A percentile compares a stretch with the other conserved stretches of the same genome.
These are phyloP conservation scores for Strigamia crassipes DNA, from an alignment of 2,888 invertebrate species.

Conservation along the genomic window DNA sequence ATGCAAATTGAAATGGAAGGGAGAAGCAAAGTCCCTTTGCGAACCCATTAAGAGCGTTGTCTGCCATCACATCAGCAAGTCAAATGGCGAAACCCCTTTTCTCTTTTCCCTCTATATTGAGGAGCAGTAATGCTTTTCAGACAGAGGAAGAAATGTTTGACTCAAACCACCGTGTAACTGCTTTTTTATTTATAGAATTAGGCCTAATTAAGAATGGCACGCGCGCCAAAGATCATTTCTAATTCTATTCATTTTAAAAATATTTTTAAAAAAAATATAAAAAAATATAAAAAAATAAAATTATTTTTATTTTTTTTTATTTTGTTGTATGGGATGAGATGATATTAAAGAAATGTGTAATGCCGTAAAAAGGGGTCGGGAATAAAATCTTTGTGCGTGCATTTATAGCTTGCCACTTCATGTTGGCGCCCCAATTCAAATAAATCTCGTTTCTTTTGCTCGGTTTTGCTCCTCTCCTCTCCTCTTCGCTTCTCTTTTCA, in stretches of 20 bases:
- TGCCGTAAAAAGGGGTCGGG: not conserved
- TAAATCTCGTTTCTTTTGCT: constrained; percentile 1
- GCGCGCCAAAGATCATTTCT: not conserved
- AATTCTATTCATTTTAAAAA: too few relatives aligned
- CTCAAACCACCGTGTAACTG: constrained; percentile 43
- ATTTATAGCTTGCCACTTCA: constrained; percentile 40
- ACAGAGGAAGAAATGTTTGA: not conserved
- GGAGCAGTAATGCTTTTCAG: not conserved
- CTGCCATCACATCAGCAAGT: constrained; percentile 45
- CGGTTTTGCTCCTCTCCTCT: not conserved
- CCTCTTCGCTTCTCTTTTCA: not conserved
- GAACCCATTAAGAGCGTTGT: constrained; percentile 44
- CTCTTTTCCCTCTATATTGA: not conserved
- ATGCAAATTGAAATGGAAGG: constrained; percentile 43
- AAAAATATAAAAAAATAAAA: not conserved
- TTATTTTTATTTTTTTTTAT: too few relatives aligned
- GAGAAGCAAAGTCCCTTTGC: constrained; percentile 33
- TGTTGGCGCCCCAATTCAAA: constrained; percentile 33
- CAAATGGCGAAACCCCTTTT: constrained; percentile 32
- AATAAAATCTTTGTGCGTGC: constrained; percentile 28
- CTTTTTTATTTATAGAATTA: constrained; percentile 16
- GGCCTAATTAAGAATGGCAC: not conserved
- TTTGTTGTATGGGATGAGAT: not conserved
- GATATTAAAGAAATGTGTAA: not conserved
- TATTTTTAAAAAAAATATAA: too few relatives aligned